Percentiles rank a stretch among this genome's conserved stretches.
These are phyloP conservation scores for Mesoligia furuncula DNA, from an alignment of 2,888 invertebrate species.

Conservation along the genomic window DNA sequence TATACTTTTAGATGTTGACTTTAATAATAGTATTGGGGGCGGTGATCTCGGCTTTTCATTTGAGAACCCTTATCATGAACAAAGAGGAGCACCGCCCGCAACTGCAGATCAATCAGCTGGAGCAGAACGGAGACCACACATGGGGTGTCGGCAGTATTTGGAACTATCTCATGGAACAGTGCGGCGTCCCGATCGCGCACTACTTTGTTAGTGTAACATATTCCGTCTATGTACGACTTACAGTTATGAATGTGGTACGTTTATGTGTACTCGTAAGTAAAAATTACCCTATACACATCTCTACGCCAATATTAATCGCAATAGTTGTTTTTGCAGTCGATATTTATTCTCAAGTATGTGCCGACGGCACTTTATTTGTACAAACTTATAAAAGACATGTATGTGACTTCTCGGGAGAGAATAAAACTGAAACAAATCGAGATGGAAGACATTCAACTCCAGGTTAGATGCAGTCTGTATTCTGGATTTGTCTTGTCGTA, in stretches of 20 bases:
- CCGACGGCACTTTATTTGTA: slow-evolving; percentile 80
- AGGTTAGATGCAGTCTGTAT: slow-evolving; percentile 71
- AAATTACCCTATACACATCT: background rate
- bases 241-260: slow-evolving; percentile 79
- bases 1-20: slow-evolving; percentile 68
- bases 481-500: background rate
- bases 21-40: slow-evolving; percentile 65
- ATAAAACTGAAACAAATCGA: slow-evolving; percentile 78
- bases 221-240: slow-evolving; percentile 74
- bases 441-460: slow-evolving; percentile 82
- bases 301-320: background rate
- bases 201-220: slow-evolving; percentile 73
- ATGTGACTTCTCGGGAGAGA: slow-evolving; percentile 76
- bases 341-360: slow-evolving; percentile 80
- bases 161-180: slow-evolving; percentile 72
- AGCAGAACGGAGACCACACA: slow-evolving; percentile 34
- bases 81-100: slow-evolving; percentile 56
- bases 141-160: slow-evolving; percentile 50
- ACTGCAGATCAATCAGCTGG: slow-evolving; percentile 33
- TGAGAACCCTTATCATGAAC: slow-evolving; percentile 67
- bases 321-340: slow-evolving; percentile 67
- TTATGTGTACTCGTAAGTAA: background rate
- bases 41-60: slow-evolving; percentile 61
- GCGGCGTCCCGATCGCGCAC: slow-evolving; percentile 72
- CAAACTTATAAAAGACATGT: slow-evolving; percentile 77